Percentiles rank a stretch among this genome's conserved stretches.
Conservation (phyloP, 2,797 vertebrate species). For the Oreochromis grahami region DNA sequence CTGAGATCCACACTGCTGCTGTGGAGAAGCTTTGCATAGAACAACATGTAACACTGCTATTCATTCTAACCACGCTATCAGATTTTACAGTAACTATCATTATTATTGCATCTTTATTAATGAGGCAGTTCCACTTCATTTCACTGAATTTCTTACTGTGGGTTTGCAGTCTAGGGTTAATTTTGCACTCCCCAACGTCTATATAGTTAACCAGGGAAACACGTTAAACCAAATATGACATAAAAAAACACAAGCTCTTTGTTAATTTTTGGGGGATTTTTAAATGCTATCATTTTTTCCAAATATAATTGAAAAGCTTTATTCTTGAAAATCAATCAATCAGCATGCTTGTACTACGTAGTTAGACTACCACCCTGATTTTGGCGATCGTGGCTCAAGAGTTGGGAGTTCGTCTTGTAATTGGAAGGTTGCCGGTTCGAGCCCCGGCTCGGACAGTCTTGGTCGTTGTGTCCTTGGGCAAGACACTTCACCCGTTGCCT, state of each 20-base stretch:
- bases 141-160: not conserved
- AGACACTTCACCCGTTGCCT: accelerated
- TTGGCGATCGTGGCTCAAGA: not conserved
- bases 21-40: not conserved
- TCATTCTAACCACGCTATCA: not conserved
- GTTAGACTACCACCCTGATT: not conserved
- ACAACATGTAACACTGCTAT: not conserved
- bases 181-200: not conserved
- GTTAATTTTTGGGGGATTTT: not conserved
- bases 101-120: not conserved
- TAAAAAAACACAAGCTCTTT: not conserved
- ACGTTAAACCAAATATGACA: not conserved
- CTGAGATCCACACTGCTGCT: not conserved
- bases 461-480: accelerated
- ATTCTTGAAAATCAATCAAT: not conserved
- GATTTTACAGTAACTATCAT: not conserved
- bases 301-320: not conserved
- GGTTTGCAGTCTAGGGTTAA: not conserved
- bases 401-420: not conserved
- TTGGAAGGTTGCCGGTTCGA: accelerated
- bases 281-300: not conserved
- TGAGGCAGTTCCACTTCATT: not conserved
- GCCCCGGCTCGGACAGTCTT: accelerated
- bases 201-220: not conserved
- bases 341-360: not conserved